Evolutionary conservation across 2,113 vertebrate species (phyloP).

Genomic region (Hypocryptadius cinnamomeus): DNA sequence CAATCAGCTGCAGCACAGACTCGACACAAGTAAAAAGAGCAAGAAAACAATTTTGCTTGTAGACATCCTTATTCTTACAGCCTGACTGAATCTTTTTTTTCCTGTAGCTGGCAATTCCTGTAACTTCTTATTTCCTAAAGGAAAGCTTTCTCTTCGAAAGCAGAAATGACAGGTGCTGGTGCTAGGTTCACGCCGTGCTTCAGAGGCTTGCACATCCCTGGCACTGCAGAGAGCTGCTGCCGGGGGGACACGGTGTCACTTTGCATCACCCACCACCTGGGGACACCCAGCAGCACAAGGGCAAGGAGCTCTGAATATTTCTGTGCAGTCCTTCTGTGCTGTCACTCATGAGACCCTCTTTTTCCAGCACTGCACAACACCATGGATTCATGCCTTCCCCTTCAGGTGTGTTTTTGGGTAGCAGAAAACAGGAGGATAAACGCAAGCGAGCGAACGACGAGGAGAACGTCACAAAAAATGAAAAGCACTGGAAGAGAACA

Average conservation of each 20-base stretch:
- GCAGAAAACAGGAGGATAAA: not conserved
- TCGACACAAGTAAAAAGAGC: not conserved
- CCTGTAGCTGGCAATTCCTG: not conserved
- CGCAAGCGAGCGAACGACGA: not conserved
- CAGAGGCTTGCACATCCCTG: not conserved
- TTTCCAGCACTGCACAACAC: not conserved
- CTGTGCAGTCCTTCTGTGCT: not conserved
- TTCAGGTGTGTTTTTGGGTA: not conserved
- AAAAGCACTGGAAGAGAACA: not conserved
- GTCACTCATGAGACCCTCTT: rapidly evolving
- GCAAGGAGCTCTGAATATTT: not conserved
- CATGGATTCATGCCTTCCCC: not conserved
- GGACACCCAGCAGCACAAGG: not conserved
- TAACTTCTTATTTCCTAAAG: not conserved
- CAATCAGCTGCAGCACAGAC: not conserved
- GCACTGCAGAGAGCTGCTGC: not conserved
- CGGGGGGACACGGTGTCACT: not conserved
- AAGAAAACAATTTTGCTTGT: not conserved
- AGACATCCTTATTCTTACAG: not conserved
- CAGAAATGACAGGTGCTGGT: not conserved
- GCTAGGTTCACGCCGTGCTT: not conserved
- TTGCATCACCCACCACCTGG: not conserved
- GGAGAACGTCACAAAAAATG: not conserved
- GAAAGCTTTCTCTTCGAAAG: not conserved
- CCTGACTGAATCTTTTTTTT: not conserved